Evolutionary conservation across 2,113 vertebrate species (phyloP).

Genomic region (Carassius gibelio): DNA sequence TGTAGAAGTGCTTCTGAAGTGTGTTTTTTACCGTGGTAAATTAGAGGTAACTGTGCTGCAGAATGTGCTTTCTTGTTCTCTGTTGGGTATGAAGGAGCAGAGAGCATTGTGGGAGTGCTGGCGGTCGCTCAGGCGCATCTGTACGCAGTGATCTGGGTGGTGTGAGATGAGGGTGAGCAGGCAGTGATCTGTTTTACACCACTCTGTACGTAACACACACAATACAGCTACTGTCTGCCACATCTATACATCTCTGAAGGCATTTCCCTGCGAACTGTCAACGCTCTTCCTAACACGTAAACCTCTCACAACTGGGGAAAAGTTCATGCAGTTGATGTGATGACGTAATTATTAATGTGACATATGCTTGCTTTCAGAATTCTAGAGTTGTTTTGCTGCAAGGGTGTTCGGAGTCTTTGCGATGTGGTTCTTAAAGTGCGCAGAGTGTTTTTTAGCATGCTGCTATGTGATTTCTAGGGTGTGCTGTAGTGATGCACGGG

Average conservation of each 20-base stretch:
- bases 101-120: slow-evolving; percentile 5
- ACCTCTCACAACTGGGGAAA: neutral
- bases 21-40: neutral
- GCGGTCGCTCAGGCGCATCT: neutral
- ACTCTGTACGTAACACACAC: slow-evolving; percentile 22
- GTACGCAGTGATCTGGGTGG: slow-evolving; percentile 28
- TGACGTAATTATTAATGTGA: neutral
- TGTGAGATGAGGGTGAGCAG: slow-evolving; percentile 20
- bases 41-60: neutral
- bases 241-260: slow-evolving; percentile 41
- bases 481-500: too few species aligned
- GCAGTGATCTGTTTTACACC: neutral
- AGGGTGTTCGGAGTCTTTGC: neutral
- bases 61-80: neutral
- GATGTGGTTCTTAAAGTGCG: neutral
- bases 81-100: neutral
- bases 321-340: neutral
- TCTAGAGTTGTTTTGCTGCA: neutral
- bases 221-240: slow-evolving; percentile 41
- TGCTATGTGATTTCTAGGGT: neutral
- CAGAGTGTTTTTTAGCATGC: too few species aligned
- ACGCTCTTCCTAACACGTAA: slow-evolving; percentile 6
- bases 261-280: slow-evolving; percentile 25
- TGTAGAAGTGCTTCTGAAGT: neutral
- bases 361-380: too few species aligned